Evolutionary conservation across 2,113 vertebrate genomes (phyloP).

Genomic region (Eptesicus fuscus): DNA sequence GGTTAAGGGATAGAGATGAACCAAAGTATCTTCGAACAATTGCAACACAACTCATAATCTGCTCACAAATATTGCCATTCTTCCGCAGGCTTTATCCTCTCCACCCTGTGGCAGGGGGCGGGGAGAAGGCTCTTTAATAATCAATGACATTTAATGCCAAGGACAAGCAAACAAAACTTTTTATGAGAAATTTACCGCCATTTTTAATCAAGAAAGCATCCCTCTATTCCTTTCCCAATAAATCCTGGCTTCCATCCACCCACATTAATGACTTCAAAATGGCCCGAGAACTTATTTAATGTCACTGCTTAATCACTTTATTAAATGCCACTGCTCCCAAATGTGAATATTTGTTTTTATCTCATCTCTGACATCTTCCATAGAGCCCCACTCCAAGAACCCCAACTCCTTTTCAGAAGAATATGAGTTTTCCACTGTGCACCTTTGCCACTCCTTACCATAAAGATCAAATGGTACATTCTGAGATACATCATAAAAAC

Average conservation of each 20-base stretch:
- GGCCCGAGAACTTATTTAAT: constrained; percentile 68
- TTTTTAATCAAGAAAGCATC: constrained; percentile 60
- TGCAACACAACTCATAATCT: not conserved
- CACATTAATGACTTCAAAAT: constrained; percentile 65
- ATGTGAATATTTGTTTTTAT: constrained; percentile 53
- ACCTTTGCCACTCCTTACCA: not conserved
- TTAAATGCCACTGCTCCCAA: constrained; percentile 68
- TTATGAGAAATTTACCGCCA: not conserved
- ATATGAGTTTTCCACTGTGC: not conserved
- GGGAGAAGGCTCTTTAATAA: constrained; percentile 26
- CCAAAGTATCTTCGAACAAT: not conserved
- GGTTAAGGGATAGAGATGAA: not conserved
- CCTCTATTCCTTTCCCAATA: not conserved
- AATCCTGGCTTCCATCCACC: constrained; percentile 39
- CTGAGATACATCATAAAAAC: not conserved
- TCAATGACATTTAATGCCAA: constrained; percentile 16
- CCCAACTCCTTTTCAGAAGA: not conserved
- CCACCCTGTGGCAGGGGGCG: not conserved
- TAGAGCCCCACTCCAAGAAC: not conserved
- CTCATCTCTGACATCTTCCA: constrained; percentile 37
- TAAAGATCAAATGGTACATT: not conserved
- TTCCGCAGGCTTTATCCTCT: not conserved
- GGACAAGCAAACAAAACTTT: constrained; percentile 54
- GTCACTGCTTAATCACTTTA: constrained; percentile 69
- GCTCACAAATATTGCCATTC: not conserved